Base-by-base conservation (phyloP, 2,797 vertebrate species). In the Kryptopterus vitreolus region DNA sequence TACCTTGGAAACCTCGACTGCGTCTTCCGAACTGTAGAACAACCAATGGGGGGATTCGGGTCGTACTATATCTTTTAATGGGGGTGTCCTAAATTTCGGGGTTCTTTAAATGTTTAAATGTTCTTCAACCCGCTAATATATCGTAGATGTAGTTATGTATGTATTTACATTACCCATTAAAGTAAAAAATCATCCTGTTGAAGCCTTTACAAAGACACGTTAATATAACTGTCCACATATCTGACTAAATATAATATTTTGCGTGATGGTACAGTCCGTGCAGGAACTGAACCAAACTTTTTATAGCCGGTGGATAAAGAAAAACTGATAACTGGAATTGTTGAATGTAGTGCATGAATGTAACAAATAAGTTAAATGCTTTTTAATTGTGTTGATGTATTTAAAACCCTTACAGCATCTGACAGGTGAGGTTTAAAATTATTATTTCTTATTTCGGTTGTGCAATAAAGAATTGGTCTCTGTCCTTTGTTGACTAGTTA, bases 31-130 rank as follows among this genome's bases (percentile, higher is more conserved):
- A 91, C 38, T 66, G 10, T 61, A 53, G 62, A 63, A 48, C 82
- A 81, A 87, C 92, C 92, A 93, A 92, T 93, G 83, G 88, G 77
- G 31, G 72, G 69, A 68, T 55, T 68, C 33, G 48, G 92, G 77
- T 58, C 83, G 80, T 92, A 93, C 93, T 87, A 92, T 84, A 50
- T 11, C 0, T 62, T n/a, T 31, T 29, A 48, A n/a, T 79, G 83
- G 91, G 86, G 86, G 86, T 83, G 81, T 80, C 31, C 3, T 4
- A 24, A 29, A 22, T 29, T 12, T 31, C 4, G 29, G 20, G 55
- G 46, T 13, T 38, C 13, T 5, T 48, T 18, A 26, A 52, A 5
- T 26, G 15, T 1, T 4, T 0, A 5, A 33, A 11, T 31, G n/a
- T 69, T 29, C 2, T 43, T 66, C 1, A 20, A 31, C 12, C 3